Base-by-base conservation (phyloP, 2,113 vertebrate species). In the Rissa tridactyla region DNA sequence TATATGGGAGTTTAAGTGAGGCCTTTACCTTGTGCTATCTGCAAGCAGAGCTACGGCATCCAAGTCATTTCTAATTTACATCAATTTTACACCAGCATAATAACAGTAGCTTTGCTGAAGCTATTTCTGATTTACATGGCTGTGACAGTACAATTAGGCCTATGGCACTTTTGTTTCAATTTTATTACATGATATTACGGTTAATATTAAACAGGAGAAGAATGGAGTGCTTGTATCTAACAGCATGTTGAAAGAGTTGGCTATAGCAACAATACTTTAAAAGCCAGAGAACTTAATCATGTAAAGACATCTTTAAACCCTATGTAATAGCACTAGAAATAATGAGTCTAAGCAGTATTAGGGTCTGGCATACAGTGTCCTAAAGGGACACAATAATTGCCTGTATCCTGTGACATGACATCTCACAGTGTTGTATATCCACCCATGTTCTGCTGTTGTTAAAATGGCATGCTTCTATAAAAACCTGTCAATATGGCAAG, bases 121-220 rank as follows among this genome's bases (percentile, higher is more conserved):
- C 83, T 82, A 80, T 96, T 95, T 90, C 91, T 97, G 96, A 97
- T 96, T 97, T 97, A 94, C 94, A 96, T 55, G 92, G 70, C 86
- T 91, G 54, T 95, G 96, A 97, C 97, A 95, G 92, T 94, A 95
- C 89, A 97, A 95, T 97, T 97, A 96, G 89, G 94, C 94, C 96
- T 92, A 94, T 94, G 92, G 95, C 92, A 97, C 91, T 97, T 97
- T 89, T 94, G 86, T 97, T 95, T 95, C 88, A 95, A 73, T 94
- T 97, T 97, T 97, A 94, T 92, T 96, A 91, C 70, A 55, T 82
- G 80, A 93, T 96, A 94, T 95, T 92, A 95, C 73, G 87, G 84
- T 95, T 96, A 96, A 96, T 95, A 95, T 87, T 94, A 96, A 97
- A 95, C 46, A 77, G 32, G 29, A 88, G 60, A 96, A 86, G 91